Conservation (phyloP, 2,888 invertebrate genomes). For the Erpobdella octoculata region DNA sequence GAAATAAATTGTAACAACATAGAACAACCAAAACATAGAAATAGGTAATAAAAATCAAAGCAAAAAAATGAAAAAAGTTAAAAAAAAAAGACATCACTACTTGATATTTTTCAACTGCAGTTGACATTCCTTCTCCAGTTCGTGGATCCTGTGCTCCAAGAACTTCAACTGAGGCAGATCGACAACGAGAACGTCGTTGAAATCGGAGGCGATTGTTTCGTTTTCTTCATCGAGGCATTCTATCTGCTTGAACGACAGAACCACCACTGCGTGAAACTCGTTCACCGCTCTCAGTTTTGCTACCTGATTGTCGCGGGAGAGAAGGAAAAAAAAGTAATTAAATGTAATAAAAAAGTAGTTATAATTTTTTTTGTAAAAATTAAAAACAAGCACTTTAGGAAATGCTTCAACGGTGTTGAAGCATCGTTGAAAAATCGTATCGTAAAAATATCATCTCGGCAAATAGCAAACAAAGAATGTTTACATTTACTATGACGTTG, state of each 20-base stretch:
- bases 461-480: too few species aligned
- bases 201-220: neutral
- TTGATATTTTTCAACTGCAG: conserved; percentile 16
- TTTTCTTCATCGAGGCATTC: conserved; percentile 16
- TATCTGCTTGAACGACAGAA: conserved; percentile 18
- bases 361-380: too few species aligned
- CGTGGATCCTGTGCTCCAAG: conserved; percentile 11
- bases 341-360: neutral
- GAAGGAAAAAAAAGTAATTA: too few species aligned
- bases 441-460: too few species aligned
- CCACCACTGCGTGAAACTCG: conserved; percentile 7
- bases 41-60: too few species aligned
- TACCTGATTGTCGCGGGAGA: conserved; percentile 1
- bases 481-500: too few species aligned
- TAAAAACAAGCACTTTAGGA: too few species aligned
- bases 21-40: too few species aligned
- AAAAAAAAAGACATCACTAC: neutral
- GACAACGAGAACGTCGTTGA: neutral
- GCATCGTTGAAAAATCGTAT: too few species aligned
- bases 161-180: conserved; percentile 17
- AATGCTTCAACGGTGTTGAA: too few species aligned
- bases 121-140: conserved; percentile 22
- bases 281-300: conserved; percentile 27
- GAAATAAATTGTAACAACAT: too few species aligned
- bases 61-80: too few species aligned